A percentile compares a stretch with the other conserved stretches of the same genome.
phyloP scores from a whole-genome alignment of 2,113 vertebrate genomes.

The Lasiurus cinereus region DNA sequence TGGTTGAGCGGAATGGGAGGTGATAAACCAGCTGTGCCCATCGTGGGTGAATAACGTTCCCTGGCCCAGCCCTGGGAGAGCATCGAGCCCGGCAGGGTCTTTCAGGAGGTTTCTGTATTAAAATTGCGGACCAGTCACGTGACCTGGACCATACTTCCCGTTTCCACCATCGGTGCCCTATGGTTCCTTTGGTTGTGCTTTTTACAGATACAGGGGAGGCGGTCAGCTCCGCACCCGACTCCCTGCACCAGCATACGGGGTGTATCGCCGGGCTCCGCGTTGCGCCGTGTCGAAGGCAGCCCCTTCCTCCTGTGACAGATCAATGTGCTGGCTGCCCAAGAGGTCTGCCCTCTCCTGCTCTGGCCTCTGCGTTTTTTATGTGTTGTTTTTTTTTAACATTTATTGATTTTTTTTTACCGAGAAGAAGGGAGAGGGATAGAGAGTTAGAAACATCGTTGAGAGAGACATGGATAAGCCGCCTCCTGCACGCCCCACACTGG shows the following conservation, averaged over 20 bases:
- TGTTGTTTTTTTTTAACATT: too few species aligned
- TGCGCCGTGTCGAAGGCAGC: background rate
- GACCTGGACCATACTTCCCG: background rate
- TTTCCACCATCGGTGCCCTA: background rate
- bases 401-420: too few species aligned
- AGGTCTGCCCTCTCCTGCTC: background rate
- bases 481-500: too few species aligned
- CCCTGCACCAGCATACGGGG: rapidly evolving
- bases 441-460: too few species aligned
- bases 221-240: background rate
- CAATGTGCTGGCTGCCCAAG: background rate
- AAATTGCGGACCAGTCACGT: background rate
- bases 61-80: background rate
- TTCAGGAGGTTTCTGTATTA: background rate
- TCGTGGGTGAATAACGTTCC: background rate
- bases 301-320: background rate
- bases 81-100: background rate
- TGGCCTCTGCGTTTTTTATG: background rate
- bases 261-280: background rate
- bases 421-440: too few species aligned
- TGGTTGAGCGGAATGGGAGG: background rate
- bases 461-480: too few species aligned
- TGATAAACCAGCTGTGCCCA: background rate
- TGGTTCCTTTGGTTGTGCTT: background rate
- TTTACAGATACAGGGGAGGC: background rate